Evolutionary conservation across 2,113 vertebrate genomes (phyloP), one percentile per base, ranked within the genome.

Genomic region (Arothron firmamentum): DNA sequence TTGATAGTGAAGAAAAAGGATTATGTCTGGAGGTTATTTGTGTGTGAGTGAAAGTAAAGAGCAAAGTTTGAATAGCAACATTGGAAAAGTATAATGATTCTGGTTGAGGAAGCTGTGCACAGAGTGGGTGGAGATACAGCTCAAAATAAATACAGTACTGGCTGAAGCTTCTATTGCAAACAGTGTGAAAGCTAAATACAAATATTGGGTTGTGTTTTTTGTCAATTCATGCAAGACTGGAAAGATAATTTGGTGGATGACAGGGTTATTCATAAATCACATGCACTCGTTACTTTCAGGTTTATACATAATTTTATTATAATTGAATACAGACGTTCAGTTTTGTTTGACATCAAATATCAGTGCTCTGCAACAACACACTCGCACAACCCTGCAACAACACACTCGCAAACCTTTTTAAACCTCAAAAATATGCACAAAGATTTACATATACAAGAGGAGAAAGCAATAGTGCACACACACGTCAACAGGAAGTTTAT

Each of bases 251-350:
- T 28, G 3, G 43, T 15, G 43, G 4, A n/a, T 9, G 14, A 13
- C 45, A n/a, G 2, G 13, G 6, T 17, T n/a, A 47, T n/a, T 15
- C 43, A 45, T 17, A 46, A 15, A 49, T 19, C 47, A 5, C 47
- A 49, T n/a, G n/a, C 47, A 19, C n/a, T 18, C n/a, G 16, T 14
- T 47, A n/a, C 34, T 75, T 2, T 77, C n/a, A 51, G 38, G 52
- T 76, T 62, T 48, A 70, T 51, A 16, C 74, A 85, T 77, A 79
- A 76, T 81, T 52, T 62, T 48, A 43, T 51, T 65, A 68, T 60
- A 45, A 75, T 41, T 78, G 20, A 68, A 52, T 52, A 79, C 53
- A 52, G 16, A 78, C 61, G 72, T 73, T 42, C 62, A 67, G 34
- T 59, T 79, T 50, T 46, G 17, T 66, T 71, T 52, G 64, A 67